Conservation (phyloP, 2,888 invertebrate species). For the Lycophotia porphyrea region DNA sequence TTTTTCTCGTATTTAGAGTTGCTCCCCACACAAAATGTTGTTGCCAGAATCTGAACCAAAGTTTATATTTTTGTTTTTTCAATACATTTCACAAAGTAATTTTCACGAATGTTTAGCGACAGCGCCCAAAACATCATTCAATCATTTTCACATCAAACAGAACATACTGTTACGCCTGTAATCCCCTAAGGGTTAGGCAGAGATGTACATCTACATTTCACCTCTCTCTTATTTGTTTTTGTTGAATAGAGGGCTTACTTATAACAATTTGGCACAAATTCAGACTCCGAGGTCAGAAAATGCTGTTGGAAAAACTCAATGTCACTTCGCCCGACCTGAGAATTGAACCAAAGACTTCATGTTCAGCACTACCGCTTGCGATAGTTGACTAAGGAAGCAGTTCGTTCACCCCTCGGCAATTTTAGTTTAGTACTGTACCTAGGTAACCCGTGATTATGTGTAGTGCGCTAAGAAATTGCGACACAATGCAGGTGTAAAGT, state of each 20-base stretch:
- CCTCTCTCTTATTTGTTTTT: not conserved
- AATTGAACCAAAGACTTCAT: not conserved
- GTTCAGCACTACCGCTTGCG: not conserved
- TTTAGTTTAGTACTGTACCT: not conserved
- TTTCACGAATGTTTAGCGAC: not conserved
- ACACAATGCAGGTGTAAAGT: constrained; percentile 63
- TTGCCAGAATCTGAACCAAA: not conserved
- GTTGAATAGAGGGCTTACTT: not conserved
- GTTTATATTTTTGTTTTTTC: not conserved
- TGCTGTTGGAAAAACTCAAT: not conserved
- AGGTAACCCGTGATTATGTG: constrained; percentile 30
- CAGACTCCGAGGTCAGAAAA: not conserved
- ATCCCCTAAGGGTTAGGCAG: not conserved
- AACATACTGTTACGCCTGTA: not conserved
- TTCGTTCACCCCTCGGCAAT: constrained; percentile 17
- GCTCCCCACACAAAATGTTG: not conserved
- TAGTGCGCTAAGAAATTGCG: constrained; percentile 63
- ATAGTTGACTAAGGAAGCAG: not conserved
- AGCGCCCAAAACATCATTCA: not conserved
- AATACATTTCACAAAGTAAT: not conserved
- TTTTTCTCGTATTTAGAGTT: not conserved
- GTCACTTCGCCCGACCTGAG: not conserved
- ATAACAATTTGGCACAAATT: not conserved
- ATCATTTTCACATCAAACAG: not conserved
- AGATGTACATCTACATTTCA: not conserved